Base-by-base conservation (phyloP, 1,140 invertebrate species). In the Drosophila arawakana region DNA sequence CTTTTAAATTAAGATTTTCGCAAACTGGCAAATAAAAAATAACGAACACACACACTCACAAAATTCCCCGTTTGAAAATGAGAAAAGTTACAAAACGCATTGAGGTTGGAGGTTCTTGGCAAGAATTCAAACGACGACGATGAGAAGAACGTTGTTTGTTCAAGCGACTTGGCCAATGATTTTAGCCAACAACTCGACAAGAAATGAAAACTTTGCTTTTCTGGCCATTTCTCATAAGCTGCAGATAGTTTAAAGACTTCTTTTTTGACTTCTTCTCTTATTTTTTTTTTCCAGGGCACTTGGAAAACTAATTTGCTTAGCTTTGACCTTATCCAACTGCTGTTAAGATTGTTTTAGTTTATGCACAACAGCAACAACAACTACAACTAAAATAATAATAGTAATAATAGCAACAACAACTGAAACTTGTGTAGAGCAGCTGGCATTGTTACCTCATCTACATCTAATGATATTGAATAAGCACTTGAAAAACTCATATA, bases 401-500 rank as follows among this genome's bases (percentile, higher is more conserved):
- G 25, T 30, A 30, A 30, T 30, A 30, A 44, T 10, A 21, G 25
- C 68, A 50, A 46, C 15, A 46, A 49, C 7, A 49, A 49, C 49
- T 25, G 11, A n/a, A 46, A 49, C 49, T 25, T 15, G 15, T 7
- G 46, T 39, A 60, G 25, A 37, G 54, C 47, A 70, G 57, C 49
- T 74, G 66, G 73, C 49, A 76, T 21, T 55, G 43, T 66, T 65
- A 63, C 68, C 76, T 86, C 79, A 70, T 82, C 66, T 57, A 43
- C 57, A 78, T 84, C 84, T 88, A 88, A 88, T 88, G 84, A 88
- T 88, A 88, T 88, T 88, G 84, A 88, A 88, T 89, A 88, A 84
- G 84, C 84, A 89, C 84, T 88, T 81, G 80, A 88, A 89, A 83
- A 89, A 78, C 80, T 84, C 81, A 88, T 89, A 80, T 80, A 88